phyloP scores from a whole-genome alignment of 2,113 vertebrate genomes.

The Hassar affinis region DNA sequence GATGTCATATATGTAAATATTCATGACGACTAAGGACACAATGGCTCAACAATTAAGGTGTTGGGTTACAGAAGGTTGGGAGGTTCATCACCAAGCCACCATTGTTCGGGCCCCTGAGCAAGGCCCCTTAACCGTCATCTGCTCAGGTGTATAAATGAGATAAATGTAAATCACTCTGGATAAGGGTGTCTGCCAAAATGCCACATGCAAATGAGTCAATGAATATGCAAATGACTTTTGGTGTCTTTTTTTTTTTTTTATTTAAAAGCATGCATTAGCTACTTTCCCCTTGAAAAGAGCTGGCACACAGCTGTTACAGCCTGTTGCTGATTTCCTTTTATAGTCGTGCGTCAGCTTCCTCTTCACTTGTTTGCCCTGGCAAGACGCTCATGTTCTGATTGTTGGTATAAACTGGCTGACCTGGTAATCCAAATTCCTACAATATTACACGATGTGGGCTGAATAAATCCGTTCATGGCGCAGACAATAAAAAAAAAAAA shows the following conservation, averaged over 20 bases:
- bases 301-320: neutral
- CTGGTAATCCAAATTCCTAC: slow-evolving; percentile 14
- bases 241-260: neutral
- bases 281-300: too few relatives aligned
- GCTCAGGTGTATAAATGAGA: too few relatives aligned
- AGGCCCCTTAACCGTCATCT: too few relatives aligned
- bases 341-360: slow-evolving; percentile 24
- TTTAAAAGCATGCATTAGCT: neutral
- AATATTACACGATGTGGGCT: slow-evolving; percentile 17
- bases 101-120: too few relatives aligned
- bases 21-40: too few relatives aligned
- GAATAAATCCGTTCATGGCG: slow-evolving; percentile 26
- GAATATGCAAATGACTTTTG: neutral
- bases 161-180: too few relatives aligned
- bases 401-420: slow-evolving; percentile 5
- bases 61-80: too few relatives aligned
- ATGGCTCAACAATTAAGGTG: too few relatives aligned
- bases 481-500: slow-evolving; percentile 34
- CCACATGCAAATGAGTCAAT: too few relatives aligned
- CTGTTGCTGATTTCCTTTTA: slow-evolving; percentile 22
- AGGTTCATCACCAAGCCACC: too few relatives aligned
- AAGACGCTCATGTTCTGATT: slow-evolving; percentile 9
- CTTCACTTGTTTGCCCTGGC: slow-evolving; percentile 33
- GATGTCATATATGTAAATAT: too few relatives aligned
- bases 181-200: too few relatives aligned